phyloP scores from a whole-genome alignment of 2,113 vertebrate species.

The Pelvicachromis taeniatus region DNA sequence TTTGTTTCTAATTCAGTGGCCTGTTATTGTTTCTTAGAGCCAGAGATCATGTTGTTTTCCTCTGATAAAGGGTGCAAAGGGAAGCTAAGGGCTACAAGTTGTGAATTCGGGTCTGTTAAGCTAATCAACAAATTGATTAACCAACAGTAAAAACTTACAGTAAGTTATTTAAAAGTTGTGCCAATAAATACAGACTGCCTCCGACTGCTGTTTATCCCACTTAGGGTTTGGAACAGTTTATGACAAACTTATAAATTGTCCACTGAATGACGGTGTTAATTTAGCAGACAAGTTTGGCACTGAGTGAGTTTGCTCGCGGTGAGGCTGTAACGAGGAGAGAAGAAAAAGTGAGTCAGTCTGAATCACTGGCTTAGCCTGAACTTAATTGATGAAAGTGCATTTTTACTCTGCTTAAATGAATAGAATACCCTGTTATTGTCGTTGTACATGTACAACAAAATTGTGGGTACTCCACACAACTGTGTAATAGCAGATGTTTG shows the following conservation, averaged over 20 bases:
- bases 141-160: not conserved
- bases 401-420: not conserved
- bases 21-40: not conserved
- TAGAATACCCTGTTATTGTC: not conserved
- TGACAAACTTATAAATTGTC: not conserved
- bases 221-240: not conserved
- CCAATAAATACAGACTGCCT: not conserved
- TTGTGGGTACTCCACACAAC: not conserved
- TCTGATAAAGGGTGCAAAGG: not conserved
- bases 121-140: slow-evolving; percentile 19
- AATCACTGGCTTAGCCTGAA: slow-evolving; percentile 10
- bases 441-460: not conserved
- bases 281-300: slow-evolving; percentile 29
- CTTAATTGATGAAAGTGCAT: not conserved
- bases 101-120: not conserved
- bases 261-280: slow-evolving; percentile 16
- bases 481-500: not conserved
- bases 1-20: not conserved
- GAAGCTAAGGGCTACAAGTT: not conserved
- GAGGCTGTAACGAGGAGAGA: slow-evolving; percentile 38
- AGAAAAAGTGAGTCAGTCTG: not conserved
- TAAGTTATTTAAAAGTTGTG: not conserved
- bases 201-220: not conserved
- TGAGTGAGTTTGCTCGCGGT: not conserved
- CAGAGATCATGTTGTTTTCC: not conserved